These are phyloP conservation scores for Agonopterix subpropinquella DNA, from an alignment of 2,888 invertebrate genomes.

Conservation along the genomic window DNA sequence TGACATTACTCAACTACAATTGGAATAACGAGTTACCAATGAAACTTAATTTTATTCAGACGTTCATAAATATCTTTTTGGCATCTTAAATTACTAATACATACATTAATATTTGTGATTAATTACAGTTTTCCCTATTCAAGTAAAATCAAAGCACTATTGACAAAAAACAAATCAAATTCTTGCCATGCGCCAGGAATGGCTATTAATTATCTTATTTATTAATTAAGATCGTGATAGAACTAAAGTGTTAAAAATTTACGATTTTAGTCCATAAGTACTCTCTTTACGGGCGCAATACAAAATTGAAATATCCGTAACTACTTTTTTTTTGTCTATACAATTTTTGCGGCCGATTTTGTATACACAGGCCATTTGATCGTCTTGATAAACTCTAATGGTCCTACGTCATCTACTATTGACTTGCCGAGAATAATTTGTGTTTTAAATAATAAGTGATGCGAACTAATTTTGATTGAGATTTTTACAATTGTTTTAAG, in stretches of 20 bases:
- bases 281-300: constrained; percentile 8
- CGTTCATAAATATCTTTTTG: constrained; percentile 1
- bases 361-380: constrained; percentile 1
- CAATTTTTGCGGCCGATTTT: constrained; percentile 4
- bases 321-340: background rate
- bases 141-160: too few species aligned
- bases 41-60: background rate
- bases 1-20: background rate
- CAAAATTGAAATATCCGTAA: constrained; percentile 2
- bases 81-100: background rate
- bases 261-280: constrained; percentile 6
- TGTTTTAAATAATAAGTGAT: too few species aligned
- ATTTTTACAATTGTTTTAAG: background rate
- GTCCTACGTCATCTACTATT: background rate
- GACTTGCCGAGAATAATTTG: background rate
- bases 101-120: too few species aligned
- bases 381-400: background rate
- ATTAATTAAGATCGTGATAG: too few species aligned
- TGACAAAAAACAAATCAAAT: too few species aligned
- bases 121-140: too few species aligned
- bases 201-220: too few species aligned
- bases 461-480: too few species aligned
- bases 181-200: too few species aligned
- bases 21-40: background rate
- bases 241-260: background rate